phyloP scores from a whole-genome alignment of 2,888 invertebrate species.

The Amiota mariae region DNA sequence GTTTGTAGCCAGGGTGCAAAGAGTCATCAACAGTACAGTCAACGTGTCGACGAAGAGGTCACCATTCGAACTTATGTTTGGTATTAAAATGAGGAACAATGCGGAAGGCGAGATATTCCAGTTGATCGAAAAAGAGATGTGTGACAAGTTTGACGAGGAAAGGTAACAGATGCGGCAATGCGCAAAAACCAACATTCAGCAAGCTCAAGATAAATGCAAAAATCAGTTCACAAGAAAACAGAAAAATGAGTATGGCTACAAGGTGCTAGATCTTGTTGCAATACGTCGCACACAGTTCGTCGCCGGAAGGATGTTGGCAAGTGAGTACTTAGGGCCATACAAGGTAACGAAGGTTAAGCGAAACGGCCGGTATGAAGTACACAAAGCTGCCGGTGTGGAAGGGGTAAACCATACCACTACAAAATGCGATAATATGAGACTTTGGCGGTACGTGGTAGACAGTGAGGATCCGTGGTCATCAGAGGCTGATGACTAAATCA shows the following conservation, averaged over 20 bases:
- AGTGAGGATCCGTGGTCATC: too few relatives aligned
- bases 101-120: too few relatives aligned
- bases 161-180: neutral
- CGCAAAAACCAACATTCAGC: neutral
- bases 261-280: constrained; percentile 4
- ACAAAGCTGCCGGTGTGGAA: constrained; percentile 27
- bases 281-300: constrained; percentile 26
- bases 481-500: too few relatives aligned
- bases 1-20: constrained; percentile 9
- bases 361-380: constrained; percentile 25
- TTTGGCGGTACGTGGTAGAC: too few relatives aligned
- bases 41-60: neutral
- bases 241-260: neutral
- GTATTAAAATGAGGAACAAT: constrained; percentile 3
- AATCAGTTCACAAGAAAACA: neutral
- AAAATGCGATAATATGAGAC: too few relatives aligned
- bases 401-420: constrained; percentile 4
- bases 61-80: constrained; percentile 19
- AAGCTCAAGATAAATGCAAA: neutral
- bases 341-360: constrained; percentile 21
- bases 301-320: constrained; percentile 24
- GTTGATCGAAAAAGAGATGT: neutral
- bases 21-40: neutral
- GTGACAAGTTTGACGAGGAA: neutral
- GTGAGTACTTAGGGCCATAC: constrained; percentile 23